Evolutionary conservation across 1,140 invertebrate genomes (phyloP).

Genomic region (Harpegnathos saltator): DNA sequence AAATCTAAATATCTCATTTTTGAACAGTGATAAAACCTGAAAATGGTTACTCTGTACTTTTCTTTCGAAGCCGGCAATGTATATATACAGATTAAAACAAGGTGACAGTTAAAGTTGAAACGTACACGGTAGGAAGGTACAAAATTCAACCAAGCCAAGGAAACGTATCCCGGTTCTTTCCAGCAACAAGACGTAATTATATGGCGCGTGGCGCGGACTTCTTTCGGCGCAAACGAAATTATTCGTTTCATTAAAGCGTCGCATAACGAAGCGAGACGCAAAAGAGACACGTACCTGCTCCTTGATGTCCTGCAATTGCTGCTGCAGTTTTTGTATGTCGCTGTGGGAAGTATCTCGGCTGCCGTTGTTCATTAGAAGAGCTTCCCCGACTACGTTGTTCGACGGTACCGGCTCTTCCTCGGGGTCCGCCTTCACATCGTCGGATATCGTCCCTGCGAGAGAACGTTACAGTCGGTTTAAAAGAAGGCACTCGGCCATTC

Average conservation of each 20-base stretch:
- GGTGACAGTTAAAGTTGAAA: not conserved
- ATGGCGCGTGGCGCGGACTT: conserved; percentile 24
- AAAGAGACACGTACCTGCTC: conserved; percentile 91
- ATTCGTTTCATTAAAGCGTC: conserved; percentile 57
- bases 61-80: not conserved
- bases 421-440: conserved; percentile 86
- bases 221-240: conserved; percentile 56
- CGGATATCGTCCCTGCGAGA: conserved; percentile 84
- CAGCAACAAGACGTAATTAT: conserved; percentile 41
- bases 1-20: too few species aligned
- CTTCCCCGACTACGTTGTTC: conserved; percentile 78
- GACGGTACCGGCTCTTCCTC: conserved; percentile 83
- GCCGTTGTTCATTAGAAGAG: conserved; percentile 93
- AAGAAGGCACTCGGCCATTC: not conserved
- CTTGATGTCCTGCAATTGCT: conserved; percentile 98
- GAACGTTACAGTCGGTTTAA: conserved; percentile 4
- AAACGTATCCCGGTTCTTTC: conserved; percentile 16
- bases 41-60: not conserved
- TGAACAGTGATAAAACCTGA: too few species aligned
- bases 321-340: conserved; percentile 97
- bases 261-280: conserved; percentile 50
- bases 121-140: not conserved
- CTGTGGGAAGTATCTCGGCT: conserved; percentile 90
- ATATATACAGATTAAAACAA: not conserved
- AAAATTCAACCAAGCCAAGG: not conserved